Base-by-base conservation (phyloP, 2,113 vertebrate genomes). In the Potamarius usumacintae region DNA sequence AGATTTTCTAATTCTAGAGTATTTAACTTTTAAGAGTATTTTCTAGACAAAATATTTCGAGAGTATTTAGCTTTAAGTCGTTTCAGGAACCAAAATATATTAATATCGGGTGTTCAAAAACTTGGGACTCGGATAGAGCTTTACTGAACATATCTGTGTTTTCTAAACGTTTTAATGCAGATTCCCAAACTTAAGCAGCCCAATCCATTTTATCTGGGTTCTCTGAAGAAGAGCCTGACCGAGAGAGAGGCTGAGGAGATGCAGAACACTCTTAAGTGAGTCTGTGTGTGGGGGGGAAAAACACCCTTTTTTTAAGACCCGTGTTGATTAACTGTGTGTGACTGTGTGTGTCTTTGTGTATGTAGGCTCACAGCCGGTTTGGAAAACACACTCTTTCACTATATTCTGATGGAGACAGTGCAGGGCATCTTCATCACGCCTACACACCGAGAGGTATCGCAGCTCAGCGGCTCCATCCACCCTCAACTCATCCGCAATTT, bases 311-410 rank as follows among this genome's bases (percentile, higher is more conserved):
- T 77, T 77, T 57, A 57, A 17, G 52, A 55, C 50, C 48, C 0
- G 11, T 53, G n/a, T 53, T 53, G 7, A 15, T 65, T 84, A 50
- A 80, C 17, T 84, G 50, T 86, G 65, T 60, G 8, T n/a, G n/a
- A n/a, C n/a, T n/a, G n/a, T n/a, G n/a, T n/a, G n/a, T n/a, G n/a
- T n/a, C n/a, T n/a, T n/a, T n/a, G n/a, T 60, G 8, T 72, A 27
- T 57, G n/a, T 92, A 99, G 98, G 91, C 92, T 99, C 86, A 97
- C 97, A 4, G 96, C 97, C 1, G 98, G 98, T 20, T 93, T 96
- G 62, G 98, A 99, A 92, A 99, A 98, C 90, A 97, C 97, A 7
- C 96, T 99, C 87, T 99, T 99, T 93, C 98, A 99, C 92, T 99
- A 99, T 25, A 93, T 99, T 2, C 95, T 96, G 90, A 95, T 99